Base-by-base conservation (phyloP, 1,140 invertebrate genomes). In the Delia radicum region DNA sequence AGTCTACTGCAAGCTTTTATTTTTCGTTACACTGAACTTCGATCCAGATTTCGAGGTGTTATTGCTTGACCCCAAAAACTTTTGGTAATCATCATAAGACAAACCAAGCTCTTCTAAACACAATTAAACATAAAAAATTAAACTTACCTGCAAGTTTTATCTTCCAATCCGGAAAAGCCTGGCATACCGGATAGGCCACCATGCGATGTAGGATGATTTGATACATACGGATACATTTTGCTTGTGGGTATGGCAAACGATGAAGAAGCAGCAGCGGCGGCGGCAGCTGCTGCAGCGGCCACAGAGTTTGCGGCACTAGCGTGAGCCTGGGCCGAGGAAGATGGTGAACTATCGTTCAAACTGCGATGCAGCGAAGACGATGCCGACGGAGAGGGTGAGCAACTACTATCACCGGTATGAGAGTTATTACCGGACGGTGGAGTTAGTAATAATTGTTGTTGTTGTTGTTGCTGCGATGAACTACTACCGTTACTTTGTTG, bases 201-300 rank as follows among this genome's bases (percentile, higher is more conserved):
- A 75, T 80, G 89, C 85, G 79, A 88, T 87, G 67, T 87, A 85
- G 88, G 89, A 81, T 90, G 89, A 79, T 90, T 87, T 74, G 90
- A 87, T 82, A 91, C 89, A 87, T 91, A 92, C 8, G 91, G 91
- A 84, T 92, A 92, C 90, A 92, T 91, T 88, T 91, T 91, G 77
- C 88, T 85, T 77, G 84, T 85, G 73, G 84, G 84, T 77, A 84
- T 82, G 79, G 85, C 86, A 74, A 89, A 87, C 75, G 89, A 88
- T 73, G 89, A 88, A 63, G 89, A 88, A 73, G 91, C 90, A 92
- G 82, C 92, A 84, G 91, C 87, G 80, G 89, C 87, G 81, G 89
- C 87, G 84, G 86, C 87, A 86, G 88, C 89, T 79, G 90, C 90
- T 82, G 90, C 89, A 81, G 89, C 90, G 79, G 89, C 89, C 86